phyloP scores from a whole-genome alignment of 2,888 invertebrate genomes.

The Cataglyphis altisquamis region DNA sequence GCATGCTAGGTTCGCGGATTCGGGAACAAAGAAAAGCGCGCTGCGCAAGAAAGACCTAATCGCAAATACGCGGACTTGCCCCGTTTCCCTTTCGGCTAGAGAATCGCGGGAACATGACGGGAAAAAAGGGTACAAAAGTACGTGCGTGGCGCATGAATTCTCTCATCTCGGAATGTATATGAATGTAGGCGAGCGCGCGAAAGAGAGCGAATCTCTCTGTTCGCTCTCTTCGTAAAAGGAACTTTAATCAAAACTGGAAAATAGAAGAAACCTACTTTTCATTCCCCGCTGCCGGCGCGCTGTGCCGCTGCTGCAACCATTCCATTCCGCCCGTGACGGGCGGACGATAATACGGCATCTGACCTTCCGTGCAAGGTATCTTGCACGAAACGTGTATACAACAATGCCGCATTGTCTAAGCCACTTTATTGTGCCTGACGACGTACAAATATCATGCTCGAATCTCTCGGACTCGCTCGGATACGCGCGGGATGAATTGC shows the following conservation, averaged over 20 bases:
- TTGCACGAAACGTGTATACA: conserved; percentile 37
- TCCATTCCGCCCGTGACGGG: conserved; percentile 18
- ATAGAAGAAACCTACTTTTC: conserved; percentile 76
- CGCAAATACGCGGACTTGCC: conserved; percentile 44
- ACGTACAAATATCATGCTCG: conserved; percentile 56
- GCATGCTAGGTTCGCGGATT: conserved; percentile 39
- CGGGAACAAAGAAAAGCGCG: conserved; percentile 60
- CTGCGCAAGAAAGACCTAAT: conserved; percentile 67
- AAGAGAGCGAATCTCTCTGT: conserved; percentile 53
- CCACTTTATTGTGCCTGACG: conserved; percentile 70
- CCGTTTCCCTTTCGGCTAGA: conserved; percentile 2
- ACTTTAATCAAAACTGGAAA: conserved; percentile 77
- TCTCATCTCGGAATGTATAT: neutral
- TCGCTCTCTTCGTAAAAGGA: conserved; percentile 61
- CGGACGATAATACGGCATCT: conserved; percentile 51
- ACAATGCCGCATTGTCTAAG: conserved; percentile 69
- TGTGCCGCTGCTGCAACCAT: conserved; percentile 38
- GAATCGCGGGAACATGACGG: neutral
- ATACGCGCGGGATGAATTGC: conserved; percentile 19
- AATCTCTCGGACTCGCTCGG: conserved; percentile 29
- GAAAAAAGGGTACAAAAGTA: conserved; percentile 17
- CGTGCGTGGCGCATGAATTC: conserved; percentile 31
- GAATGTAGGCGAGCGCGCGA: conserved; percentile 13
- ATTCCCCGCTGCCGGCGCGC: conserved; percentile 46
- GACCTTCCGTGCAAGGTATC: conserved; percentile 55